These are phyloP conservation scores for Geopemphigus sp. DNA, from an alignment of 1,140 invertebrate species.

Conservation along the genomic window DNA sequence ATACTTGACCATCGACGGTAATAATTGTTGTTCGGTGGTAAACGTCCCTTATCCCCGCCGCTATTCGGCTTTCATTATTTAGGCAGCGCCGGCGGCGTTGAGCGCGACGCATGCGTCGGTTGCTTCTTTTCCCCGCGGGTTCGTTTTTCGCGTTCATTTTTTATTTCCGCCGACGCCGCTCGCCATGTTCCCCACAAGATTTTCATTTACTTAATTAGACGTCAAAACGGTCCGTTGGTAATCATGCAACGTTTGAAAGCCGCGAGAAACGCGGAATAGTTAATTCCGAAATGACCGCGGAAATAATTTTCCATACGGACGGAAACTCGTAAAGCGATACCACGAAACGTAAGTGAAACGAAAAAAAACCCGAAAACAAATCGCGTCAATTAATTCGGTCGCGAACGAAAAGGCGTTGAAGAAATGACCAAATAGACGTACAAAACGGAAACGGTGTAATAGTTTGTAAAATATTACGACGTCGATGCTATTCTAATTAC, in stretches of 20 bases:
- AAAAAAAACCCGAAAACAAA: too few species aligned
- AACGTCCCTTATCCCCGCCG: not conserved
- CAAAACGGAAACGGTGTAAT: too few species aligned
- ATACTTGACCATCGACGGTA: too few species aligned
- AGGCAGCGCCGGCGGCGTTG: too few species aligned
- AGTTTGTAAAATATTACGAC: too few species aligned
- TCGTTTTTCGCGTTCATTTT: not conserved
- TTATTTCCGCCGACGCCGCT: not conserved
- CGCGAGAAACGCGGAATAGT: not conserved
- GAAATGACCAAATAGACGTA: too few species aligned
- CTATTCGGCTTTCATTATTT: too few species aligned
- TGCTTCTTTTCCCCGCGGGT: not conserved
- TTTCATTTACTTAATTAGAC: conserved; percentile 29
- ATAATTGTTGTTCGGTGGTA: not conserved
- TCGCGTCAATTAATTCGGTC: too few species aligned
- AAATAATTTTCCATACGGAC: not conserved
- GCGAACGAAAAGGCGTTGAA: too few species aligned
- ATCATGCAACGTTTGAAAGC: conserved; percentile 1
- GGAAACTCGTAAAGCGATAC: not conserved
- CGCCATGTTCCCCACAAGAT: not conserved
- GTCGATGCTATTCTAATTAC: too few species aligned
- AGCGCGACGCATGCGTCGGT: not conserved
- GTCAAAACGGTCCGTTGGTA: not conserved
- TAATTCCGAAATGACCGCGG: not conserved
- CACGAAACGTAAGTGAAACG: too few species aligned